A percentile compares a stretch with the other conserved stretches of the same genome.
These are phyloP conservation scores for Perognathus longimembris DNA, from an alignment of 2,113 vertebrate genomes.

Conservation along the genomic window DNA sequence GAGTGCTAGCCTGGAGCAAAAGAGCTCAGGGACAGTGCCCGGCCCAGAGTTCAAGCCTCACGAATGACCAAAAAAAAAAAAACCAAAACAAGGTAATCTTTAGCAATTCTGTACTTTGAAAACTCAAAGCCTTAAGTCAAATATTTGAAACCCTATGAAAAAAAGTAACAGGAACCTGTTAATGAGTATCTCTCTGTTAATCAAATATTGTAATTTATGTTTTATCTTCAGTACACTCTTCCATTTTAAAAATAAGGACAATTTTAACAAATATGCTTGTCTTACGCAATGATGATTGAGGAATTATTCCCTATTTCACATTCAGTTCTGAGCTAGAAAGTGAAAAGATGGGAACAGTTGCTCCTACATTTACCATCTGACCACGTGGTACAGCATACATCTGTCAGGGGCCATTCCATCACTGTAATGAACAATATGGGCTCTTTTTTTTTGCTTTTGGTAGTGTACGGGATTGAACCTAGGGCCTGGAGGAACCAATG, in stretches of 20 bases:
- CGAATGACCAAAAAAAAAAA: too few species aligned
- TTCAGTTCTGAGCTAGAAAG: slow-evolving; percentile 34
- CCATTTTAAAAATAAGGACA: slow-evolving; percentile 48
- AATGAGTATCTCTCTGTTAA: slow-evolving; percentile 54
- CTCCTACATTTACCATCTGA: slow-evolving; percentile 43
- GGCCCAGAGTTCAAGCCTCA: too few species aligned
- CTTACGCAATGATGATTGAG: slow-evolving; percentile 29
- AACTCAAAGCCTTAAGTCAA: slow-evolving; percentile 33
- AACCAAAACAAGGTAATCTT: too few species aligned
- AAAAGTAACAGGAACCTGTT: slow-evolving; percentile 30
- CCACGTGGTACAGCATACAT: slow-evolving; percentile 17
- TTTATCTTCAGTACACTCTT: slow-evolving; percentile 37
- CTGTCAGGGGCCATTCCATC: slow-evolving; percentile 23
- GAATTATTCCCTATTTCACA: slow-evolving; percentile 48
- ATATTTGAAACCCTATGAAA: slow-evolving; percentile 49
- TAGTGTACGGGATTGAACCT: neutral
- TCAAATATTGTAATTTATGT: slow-evolving; percentile 56
- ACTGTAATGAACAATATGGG: slow-evolving; percentile 6
- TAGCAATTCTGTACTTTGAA: slow-evolving; percentile 3
- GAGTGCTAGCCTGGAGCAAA: too few species aligned
- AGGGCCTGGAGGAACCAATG: neutral
- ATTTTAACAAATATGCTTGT: slow-evolving; percentile 56
- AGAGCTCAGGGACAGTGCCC: too few species aligned
- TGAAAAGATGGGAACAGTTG: neutral
- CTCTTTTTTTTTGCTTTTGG: neutral